Conservation (phyloP, 2,797 vertebrate species). For the Coregonus sp. region DNA sequence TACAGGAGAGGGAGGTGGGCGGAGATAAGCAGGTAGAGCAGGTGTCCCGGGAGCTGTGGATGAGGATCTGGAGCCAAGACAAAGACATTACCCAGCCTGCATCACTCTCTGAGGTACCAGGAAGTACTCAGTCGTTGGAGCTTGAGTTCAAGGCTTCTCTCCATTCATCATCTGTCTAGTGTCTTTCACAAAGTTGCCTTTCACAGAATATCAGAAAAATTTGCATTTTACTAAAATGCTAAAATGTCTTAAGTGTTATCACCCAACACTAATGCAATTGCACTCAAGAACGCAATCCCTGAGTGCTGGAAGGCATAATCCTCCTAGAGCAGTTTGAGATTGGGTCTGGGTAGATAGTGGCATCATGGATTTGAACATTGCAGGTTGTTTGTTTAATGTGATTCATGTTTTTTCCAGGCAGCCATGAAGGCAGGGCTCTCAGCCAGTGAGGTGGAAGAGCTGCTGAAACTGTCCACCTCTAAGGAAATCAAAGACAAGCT, state of each 20-base stretch:
- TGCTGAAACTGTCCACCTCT: slow-evolving; percentile 68
- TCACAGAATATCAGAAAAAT: too few relatives aligned
- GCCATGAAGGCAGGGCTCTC: slow-evolving; percentile 83
- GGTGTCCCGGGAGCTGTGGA: slow-evolving; percentile 91
- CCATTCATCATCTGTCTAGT: neutral
- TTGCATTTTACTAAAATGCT: too few relatives aligned
- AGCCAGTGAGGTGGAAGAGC: slow-evolving; percentile 65
- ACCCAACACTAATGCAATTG: too few relatives aligned
- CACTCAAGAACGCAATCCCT: too few relatives aligned
- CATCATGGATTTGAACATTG: too few relatives aligned
- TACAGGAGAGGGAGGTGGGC: slow-evolving; percentile 66
- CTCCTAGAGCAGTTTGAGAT: too few relatives aligned
- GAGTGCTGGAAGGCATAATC: too few relatives aligned
- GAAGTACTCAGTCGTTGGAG: neutral
- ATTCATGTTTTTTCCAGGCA: slow-evolving; percentile 67
- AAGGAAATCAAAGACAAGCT: slow-evolving; percentile 83
- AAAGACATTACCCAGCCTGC: slow-evolving; percentile 83
- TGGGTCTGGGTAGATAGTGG: too few relatives aligned
- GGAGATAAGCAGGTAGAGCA: slow-evolving; percentile 74
- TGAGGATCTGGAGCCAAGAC: slow-evolving; percentile 82
- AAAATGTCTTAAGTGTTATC: too few relatives aligned
- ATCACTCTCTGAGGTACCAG: slow-evolving; percentile 70
- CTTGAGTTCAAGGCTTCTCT: neutral
- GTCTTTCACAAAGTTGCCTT: too few relatives aligned
- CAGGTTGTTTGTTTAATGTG: neutral